Evolutionary conservation across 2,888 invertebrate genomes (phyloP), one percentile per base, ranked within the genome.

Genomic region (Terebella lapidaria): DNA sequence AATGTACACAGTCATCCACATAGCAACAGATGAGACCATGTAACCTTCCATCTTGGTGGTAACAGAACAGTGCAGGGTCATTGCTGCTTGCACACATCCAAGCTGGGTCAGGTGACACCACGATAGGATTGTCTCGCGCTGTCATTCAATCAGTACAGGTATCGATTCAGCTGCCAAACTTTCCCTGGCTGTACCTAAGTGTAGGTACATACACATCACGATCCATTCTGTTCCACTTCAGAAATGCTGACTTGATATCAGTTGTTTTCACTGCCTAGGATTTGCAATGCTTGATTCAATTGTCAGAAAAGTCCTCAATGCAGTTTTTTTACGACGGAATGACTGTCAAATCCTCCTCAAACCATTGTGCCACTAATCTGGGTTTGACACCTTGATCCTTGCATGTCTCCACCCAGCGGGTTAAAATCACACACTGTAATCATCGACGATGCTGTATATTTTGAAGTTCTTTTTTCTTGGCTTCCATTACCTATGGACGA

Each of bases 291-390:
- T 53, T 25, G 53, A 5, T 25, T 4, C 24, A 15, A 53, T 26
- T 10, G 53, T 20, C 20, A 53, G 20, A 10, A 53, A 25, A 4
- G 26, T 10, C 20, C 27, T 20, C 53, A 53, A 10, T 15, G 53
- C 10, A 25, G 24, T 53, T 53, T 53, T 53, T n/a, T n/a, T 10
- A 4, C 10, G 4, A 53, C 20, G 24, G 53, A 25, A 20, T 24
- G 53, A 25, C 15, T 18, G 20, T 53, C 53, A 10, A 5, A 53
- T 22, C 26, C 10, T 53, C 53, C 20, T 53, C 53, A 26, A 53
- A 53, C 5, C 53, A 24, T 53, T 27, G 22, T 4, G 53, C 53
- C 27, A 53, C 53, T 26, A 53, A 53, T 26, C 53, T 53, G 10
- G 53, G 25, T 53, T 26, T 53, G 5, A 53, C 27, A 10, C 10